Conservation (phyloP, 2,113 vertebrate species). For the Proterorhinus semilunaris region DNA sequence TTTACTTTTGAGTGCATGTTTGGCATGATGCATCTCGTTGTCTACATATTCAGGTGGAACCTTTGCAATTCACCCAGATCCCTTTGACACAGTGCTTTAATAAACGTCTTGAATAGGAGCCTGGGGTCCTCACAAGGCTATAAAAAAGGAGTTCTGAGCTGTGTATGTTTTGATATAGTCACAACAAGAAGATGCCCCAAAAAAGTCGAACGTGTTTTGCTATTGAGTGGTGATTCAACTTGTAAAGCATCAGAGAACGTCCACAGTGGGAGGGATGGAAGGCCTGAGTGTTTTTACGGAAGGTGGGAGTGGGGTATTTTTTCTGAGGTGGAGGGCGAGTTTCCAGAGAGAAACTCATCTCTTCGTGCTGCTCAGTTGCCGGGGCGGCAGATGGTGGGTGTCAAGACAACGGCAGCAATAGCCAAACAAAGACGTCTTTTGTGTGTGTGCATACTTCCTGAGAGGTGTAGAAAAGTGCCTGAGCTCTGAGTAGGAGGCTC, state of each 20-base stretch:
- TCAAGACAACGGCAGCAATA: slow-evolving; percentile 70
- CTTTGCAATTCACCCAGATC: slow-evolving; percentile 64
- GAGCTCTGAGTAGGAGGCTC: slow-evolving; percentile 68
- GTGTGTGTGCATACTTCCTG: slow-evolving; percentile 47
- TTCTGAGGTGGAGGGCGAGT: slow-evolving; percentile 46
- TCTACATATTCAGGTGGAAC: slow-evolving; percentile 59
- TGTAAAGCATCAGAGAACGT: slow-evolving; percentile 43
- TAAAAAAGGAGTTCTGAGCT: slow-evolving; percentile 5
- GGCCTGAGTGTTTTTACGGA: slow-evolving; percentile 29
- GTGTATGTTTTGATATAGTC: slow-evolving; percentile 4
- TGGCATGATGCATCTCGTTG: slow-evolving; percentile 37
- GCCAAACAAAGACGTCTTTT: slow-evolving; percentile 72
- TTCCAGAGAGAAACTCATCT: slow-evolving; percentile 62
- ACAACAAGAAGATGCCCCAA: neutral
- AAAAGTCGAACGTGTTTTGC: slow-evolving; percentile 19
- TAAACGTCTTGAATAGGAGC: slow-evolving; percentile 34
- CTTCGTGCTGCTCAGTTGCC: slow-evolving; percentile 65
- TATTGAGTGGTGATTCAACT: slow-evolving; percentile 40
- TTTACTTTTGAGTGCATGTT: slow-evolving; percentile 69
- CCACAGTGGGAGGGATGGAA: slow-evolving; percentile 32
- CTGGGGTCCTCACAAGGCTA: slow-evolving; percentile 19
- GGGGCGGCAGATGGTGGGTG: slow-evolving; percentile 74
- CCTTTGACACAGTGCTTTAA: slow-evolving; percentile 29
- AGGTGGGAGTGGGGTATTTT: slow-evolving; percentile 5
- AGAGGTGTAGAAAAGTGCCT: slow-evolving; percentile 48